A percentile compares a stretch with the other conserved stretches of the same genome.
Evolutionary conservation across 2,113 vertebrate species (phyloP).

Genomic region (Oostethus manadensis): DNA sequence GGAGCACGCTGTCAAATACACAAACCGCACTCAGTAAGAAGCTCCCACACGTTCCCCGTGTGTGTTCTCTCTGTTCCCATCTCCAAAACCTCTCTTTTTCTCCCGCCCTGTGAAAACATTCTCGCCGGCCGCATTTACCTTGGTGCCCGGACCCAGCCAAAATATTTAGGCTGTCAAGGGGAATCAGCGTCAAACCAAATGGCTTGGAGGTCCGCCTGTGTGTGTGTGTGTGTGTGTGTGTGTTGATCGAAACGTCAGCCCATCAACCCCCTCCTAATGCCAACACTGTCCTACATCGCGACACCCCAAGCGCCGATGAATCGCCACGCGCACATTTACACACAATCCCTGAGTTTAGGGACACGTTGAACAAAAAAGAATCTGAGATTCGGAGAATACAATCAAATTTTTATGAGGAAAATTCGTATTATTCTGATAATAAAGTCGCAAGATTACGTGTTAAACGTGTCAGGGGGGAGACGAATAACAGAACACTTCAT

Average conservation of each 20-base stretch:
- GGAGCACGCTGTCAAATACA: background rate
- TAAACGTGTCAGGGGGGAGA: too few species aligned
- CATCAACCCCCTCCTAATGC: slow-evolving; percentile 19
- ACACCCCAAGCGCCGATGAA: slow-evolving; percentile 11
- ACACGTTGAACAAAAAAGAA: too few species aligned
- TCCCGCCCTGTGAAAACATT: slow-evolving; percentile 60
- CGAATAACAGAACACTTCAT: too few species aligned
- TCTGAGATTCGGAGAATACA: too few species aligned
- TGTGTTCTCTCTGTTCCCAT: slow-evolving; percentile 18
- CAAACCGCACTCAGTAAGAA: slow-evolving; percentile 26
- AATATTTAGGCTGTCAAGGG: slow-evolving; percentile 74
- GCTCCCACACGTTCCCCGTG: slow-evolving; percentile 6
- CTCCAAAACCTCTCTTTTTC: slow-evolving; percentile 18
- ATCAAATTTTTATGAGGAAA: too few species aligned
- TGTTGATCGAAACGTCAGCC: slow-evolving; percentile 57
- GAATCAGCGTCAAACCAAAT: slow-evolving; percentile 72
- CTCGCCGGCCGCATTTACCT: slow-evolving; percentile 64
- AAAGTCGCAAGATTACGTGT: too few species aligned
- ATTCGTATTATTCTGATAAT: too few species aligned
- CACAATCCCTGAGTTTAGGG: background rate
- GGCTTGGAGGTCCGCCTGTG: slow-evolving; percentile 41
- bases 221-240: slow-evolving; percentile 19
- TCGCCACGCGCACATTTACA: background rate
- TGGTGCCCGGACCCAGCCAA: slow-evolving; percentile 62
- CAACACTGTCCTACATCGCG: slow-evolving; percentile 27